Conservation (phyloP, 2,888 invertebrate genomes). For the Synergus itoensis region DNA sequence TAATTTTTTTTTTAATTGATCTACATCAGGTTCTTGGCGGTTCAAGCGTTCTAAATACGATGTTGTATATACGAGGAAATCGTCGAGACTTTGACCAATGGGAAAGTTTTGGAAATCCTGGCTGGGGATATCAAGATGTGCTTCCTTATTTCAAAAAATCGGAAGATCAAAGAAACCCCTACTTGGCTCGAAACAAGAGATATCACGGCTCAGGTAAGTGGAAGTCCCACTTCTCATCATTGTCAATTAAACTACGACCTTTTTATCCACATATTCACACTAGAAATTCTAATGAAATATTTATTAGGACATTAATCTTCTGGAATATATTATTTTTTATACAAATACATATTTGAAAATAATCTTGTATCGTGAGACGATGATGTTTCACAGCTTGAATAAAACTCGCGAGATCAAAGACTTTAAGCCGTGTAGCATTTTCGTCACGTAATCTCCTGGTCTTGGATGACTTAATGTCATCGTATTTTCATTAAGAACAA, state of each 20-base stretch:
- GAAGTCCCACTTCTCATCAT: neutral
- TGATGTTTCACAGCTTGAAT: neutral
- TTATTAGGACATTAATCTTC: neutral
- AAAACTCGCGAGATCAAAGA: neutral
- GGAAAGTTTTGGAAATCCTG: slow-evolving; percentile 90
- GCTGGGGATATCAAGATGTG: slow-evolving; percentile 92
- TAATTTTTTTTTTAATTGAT: slow-evolving; percentile 26
- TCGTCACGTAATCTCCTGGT: neutral
- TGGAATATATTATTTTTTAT: neutral
- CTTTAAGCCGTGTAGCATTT: neutral
- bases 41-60: slow-evolving; percentile 92
- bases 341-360: too few relatives aligned
- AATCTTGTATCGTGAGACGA: neutral
- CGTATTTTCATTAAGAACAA: neutral
- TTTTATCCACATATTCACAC: neutral
- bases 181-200: slow-evolving; percentile 86
- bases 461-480: neutral
- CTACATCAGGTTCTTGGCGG: slow-evolving; percentile 85
- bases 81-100: slow-evolving; percentile 92
- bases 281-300: neutral
- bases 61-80: slow-evolving; percentile 95
- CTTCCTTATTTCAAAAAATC: slow-evolving; percentile 92
- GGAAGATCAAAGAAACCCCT: slow-evolving; percentile 92
- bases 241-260: too few relatives aligned
- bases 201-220: slow-evolving; percentile 85